Evolutionary conservation across 2,113 vertebrate species (phyloP).

Genomic region (Zonotrichia leucophrys): DNA sequence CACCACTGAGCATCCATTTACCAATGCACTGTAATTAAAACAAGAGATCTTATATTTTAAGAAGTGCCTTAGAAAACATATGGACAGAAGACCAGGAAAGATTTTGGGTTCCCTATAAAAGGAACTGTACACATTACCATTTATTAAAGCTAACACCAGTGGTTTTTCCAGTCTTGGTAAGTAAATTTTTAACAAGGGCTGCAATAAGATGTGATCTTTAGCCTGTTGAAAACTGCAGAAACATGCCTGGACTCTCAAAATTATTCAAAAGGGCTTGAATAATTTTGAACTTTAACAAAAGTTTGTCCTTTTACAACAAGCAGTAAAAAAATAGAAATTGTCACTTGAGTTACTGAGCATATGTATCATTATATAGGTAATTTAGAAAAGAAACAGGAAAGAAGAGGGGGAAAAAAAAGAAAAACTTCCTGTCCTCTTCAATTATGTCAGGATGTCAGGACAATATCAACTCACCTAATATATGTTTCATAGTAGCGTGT

Average conservation of each 20-base stretch:
- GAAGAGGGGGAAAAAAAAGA: neutral
- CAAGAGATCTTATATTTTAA: neutral
- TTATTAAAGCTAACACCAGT: neutral
- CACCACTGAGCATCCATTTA: neutral
- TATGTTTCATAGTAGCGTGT: slow-evolving; percentile 98
- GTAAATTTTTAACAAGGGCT: neutral
- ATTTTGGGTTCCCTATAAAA: neutral
- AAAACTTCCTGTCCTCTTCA: neutral
- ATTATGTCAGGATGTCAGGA: neutral
- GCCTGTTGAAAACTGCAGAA: neutral
- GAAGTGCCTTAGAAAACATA: neutral
- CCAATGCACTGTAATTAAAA: neutral
- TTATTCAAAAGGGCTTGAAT: neutral
- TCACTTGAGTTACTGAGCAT: neutral
- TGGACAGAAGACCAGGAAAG: neutral
- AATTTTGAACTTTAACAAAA: neutral
- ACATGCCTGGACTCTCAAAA: neutral
- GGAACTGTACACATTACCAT: neutral
- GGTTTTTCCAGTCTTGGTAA: neutral
- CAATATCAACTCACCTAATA: slow-evolving; percentile 87
- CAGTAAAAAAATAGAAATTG: neutral
- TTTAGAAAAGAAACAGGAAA: neutral
- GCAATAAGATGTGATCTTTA: neutral
- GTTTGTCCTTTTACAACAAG: neutral
- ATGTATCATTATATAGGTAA: neutral